These are phyloP conservation scores for Stenchaetothrips biformis DNA, from an alignment of 2,888 invertebrate genomes.

Conservation along the genomic window DNA sequence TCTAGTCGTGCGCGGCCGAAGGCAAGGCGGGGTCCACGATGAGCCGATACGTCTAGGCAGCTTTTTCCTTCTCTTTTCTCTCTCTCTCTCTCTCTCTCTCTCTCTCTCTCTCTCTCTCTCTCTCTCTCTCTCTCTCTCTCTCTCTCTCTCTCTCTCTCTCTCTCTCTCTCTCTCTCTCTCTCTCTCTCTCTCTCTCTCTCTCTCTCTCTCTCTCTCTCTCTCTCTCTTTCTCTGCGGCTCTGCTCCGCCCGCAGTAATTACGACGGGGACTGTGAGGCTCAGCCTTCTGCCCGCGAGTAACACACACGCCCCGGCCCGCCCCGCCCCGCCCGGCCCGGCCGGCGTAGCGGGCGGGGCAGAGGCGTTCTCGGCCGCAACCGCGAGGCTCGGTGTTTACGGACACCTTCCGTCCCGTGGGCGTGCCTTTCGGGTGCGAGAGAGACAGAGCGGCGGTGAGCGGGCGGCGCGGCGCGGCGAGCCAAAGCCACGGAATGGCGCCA, in stretches of 20 bases:
- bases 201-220: background rate
- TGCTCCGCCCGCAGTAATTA: slow-evolving; percentile 30
- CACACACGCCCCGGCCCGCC: slow-evolving; percentile 33
- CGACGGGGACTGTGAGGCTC: slow-evolving; percentile 29
- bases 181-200: background rate
- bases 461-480: too few species aligned
- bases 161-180: background rate
- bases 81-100: slow-evolving; percentile 15
- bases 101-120: background rate
- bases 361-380: background rate
- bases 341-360: background rate
- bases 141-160: background rate
- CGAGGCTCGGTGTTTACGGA: too few species aligned
- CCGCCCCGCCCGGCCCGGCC: background rate
- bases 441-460: too few species aligned
- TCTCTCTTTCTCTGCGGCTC: slow-evolving; percentile 3
- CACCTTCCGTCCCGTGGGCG: too few species aligned
- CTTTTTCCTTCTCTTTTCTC: background rate
- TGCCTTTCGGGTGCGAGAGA: too few species aligned
- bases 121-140: slow-evolving; percentile 1
- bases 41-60: background rate
- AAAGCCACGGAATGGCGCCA: too few species aligned
- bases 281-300: slow-evolving; percentile 33
- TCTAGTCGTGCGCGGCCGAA: background rate
- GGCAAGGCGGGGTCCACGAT: background rate